Base-by-base conservation (phyloP, 2,888 invertebrate species). In the Oxycera nigricornis region DNA sequence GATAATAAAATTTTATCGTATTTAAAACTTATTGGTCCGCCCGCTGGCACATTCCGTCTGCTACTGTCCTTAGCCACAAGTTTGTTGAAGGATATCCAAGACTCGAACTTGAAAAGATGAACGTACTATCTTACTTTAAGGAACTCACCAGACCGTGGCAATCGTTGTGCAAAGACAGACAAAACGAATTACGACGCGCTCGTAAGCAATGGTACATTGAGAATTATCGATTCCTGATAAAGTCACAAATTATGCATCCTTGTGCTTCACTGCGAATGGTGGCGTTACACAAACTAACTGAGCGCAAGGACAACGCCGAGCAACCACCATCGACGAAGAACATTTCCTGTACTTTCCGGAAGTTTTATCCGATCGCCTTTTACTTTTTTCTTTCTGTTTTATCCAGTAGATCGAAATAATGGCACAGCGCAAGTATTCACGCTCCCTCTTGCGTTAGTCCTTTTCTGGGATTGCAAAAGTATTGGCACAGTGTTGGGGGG, bases 221-320 rank as follows among this genome's bases (percentile, higher is more conserved):
- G 70, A 35, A 70, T 70, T 55, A 70, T 70, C 70, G 70, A 70
- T 70, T 70, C 55, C 70, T 70, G 70, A 70, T 70, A 70, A 22
- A 70, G 70, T 70, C 70, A 70, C 70, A 70, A 70, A 70, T 70
- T 70, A 70, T 70, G 70, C 70, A 70, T 70, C 55, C 14, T 46
- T 31, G 28, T 22, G 26, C 20, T 14, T 55, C 3, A 11, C 55
- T 55, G 20, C 24, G 2, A 22, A n/a, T 22, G 17, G 17, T 6
- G 11, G 55, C 14, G 46, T 3, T 46, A 11, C 11, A 35, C 59
- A 17, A 22, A 26, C 9, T 11, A 59, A 9, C 28, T 28, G 6
- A 20, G 28, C 17, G 26, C n/a, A 26, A n/a, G 17, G 26, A 3
- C 11, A 59, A 20, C 1, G 39, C 35, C 26, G 39, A 65, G 41